Base-by-base conservation (phyloP, 2,888 invertebrate genomes). In the Tridacna gigas region DNA sequence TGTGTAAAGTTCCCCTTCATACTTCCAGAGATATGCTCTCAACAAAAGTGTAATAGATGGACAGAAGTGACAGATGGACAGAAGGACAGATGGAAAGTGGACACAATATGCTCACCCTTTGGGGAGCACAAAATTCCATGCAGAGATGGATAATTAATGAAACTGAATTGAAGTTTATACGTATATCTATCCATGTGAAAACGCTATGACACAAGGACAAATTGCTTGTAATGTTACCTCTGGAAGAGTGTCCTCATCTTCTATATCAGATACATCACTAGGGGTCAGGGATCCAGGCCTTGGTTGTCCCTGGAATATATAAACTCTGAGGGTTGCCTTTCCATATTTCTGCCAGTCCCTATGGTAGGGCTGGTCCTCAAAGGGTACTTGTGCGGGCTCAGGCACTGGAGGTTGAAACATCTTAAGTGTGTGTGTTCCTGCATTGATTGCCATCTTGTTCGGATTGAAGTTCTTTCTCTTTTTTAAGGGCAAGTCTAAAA, bases 231-330 rank as follows among this genome's bases (percentile, higher is more conserved):
- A 61, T 61, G n/a, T 22, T 22, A 93, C 92, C 90, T 93, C 91
- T 74, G 93, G 92, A 60, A 93, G 73, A 18, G 90, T 89, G n/a
- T 92, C 91, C 63, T 93, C 93, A 15, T 89, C 91, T 25, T 93
- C 93, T 76, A 91, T 90, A 77, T 93, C 93, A 7, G 93, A 93
- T 22, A 89, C 75, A 51, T 93, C 93, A 90, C 93, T 94, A 11
- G 94, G 94, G 18, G 94, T 93, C 9, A 94, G 86, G n/a, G 94
- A 94, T 5, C 93, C 94, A 9, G 94, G 93, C n/a, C 93, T 86
- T 11, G 93, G 93, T 71, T 86, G 86, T 25, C 93, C 93, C 71
- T 92, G 91, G 89, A 94, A 94, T 37, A 94, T 89, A 80, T 93
- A 89, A 9, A 94, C 77, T 69, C 92, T 84, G 18, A 94, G 79